Conservation (phyloP, 2,888 invertebrate species). For the Acheta domesticus region DNA sequence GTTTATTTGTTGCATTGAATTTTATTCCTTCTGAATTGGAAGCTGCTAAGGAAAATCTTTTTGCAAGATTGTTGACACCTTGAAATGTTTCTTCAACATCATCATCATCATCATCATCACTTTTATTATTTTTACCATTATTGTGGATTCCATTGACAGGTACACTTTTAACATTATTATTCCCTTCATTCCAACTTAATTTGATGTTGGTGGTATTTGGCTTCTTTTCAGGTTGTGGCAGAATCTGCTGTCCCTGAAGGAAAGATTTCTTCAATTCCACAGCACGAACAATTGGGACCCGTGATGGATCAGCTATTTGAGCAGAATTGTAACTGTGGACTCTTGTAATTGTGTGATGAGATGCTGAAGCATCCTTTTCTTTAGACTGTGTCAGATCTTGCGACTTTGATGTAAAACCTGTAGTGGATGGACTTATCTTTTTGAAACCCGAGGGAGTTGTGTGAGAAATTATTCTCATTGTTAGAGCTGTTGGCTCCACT, state of each 20-base stretch:
- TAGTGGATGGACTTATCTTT: slow-evolving; percentile 42
- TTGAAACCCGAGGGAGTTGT: slow-evolving; percentile 38
- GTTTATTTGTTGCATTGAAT: not conserved
- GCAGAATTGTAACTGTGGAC: not conserved
- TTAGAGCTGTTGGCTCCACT: slow-evolving; percentile 33
- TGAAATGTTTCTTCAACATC: slow-evolving; percentile 22
- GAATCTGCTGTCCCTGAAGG: slow-evolving; percentile 33
- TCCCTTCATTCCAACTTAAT: slow-evolving; percentile 22
- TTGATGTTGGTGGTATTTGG: not conserved
- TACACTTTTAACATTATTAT: slow-evolving; percentile 43
- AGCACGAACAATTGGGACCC: slow-evolving; percentile 51
- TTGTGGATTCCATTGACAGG: slow-evolving; percentile 35
- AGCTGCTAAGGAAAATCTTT: slow-evolving; percentile 21
- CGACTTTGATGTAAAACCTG: slow-evolving; percentile 32
- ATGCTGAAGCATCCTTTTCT: not conserved
- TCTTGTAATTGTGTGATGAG: not conserved
- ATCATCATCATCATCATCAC: not conserved
- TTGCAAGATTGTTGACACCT: slow-evolving; percentile 23
- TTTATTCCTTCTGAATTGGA: not conserved
- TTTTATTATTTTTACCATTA: not conserved
- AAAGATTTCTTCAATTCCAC: slow-evolving; percentile 53
- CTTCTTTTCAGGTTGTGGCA: not conserved
- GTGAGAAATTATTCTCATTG: slow-evolving; percentile 34
- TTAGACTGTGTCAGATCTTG: not conserved
- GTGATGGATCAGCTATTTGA: slow-evolving; percentile 44